Conservation (phyloP, 2,797 vertebrate genomes). For the Poecilia velifera region DNA sequence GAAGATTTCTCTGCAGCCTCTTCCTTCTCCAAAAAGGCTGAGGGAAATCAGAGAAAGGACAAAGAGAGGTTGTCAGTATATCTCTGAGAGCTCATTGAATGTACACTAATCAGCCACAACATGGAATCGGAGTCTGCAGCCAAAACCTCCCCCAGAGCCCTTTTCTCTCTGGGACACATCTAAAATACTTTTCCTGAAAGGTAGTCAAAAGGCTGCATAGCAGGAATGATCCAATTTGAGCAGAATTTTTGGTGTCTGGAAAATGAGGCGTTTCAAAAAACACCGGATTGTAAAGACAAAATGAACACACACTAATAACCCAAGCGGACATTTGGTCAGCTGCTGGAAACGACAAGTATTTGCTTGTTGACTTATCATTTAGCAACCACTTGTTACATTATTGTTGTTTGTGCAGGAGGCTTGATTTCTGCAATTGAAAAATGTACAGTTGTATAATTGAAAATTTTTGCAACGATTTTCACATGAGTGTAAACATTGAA, state of each 20-base stretch:
- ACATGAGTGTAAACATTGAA: too few species aligned
- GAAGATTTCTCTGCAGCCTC: slow-evolving; percentile 50
- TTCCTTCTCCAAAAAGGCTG: slow-evolving; percentile 42
- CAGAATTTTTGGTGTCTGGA: neutral
- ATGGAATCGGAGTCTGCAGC: neutral
- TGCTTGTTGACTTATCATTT: too few species aligned
- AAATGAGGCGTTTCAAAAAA: too few species aligned
- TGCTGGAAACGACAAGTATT: too few species aligned
- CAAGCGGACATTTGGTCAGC: too few species aligned
- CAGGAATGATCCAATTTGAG: neutral
- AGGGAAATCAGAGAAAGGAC: slow-evolving; percentile 35
- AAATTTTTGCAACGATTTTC: too few species aligned
- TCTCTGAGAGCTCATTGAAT: neutral
- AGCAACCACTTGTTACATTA: too few species aligned
- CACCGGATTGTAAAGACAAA: too few species aligned
- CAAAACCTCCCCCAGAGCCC: neutral
- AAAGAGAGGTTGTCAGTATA: slow-evolving; percentile 2
- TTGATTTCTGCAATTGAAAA: too few species aligned
- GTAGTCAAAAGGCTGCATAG: neutral
- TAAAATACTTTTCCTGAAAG: neutral
- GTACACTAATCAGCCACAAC: neutral
- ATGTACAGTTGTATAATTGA: too few species aligned
- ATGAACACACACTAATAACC: too few species aligned
- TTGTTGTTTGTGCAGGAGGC: too few species aligned
- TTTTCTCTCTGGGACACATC: neutral